A percentile compares a stretch with the other conserved stretches of the same genome.
Evolutionary conservation across 2,113 vertebrate genomes (phyloP).

Genomic region (Syngnathus typhle): DNA sequence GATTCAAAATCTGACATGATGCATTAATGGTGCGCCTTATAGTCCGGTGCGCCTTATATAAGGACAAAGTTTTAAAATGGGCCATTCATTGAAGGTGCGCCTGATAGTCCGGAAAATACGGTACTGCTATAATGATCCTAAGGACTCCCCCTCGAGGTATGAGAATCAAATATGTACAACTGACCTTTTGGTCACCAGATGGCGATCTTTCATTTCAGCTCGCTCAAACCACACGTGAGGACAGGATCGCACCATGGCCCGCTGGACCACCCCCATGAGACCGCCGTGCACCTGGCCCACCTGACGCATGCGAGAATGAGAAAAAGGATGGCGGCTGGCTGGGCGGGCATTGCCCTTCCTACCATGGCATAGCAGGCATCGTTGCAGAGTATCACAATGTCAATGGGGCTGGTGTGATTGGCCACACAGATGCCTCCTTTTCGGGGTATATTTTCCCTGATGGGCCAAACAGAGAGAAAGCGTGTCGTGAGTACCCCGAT

Average conservation of each 20-base stretch:
- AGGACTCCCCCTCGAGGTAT: too few relatives aligned
- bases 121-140: too few relatives aligned
- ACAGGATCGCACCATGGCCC: conserved; percentile 88
- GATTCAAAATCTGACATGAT: too few relatives aligned
- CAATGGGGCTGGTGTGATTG: conserved; percentile 93
- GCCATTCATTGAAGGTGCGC: too few relatives aligned
- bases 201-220: conserved; percentile 93
- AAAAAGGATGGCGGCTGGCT: too few relatives aligned
- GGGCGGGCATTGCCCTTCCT: conserved; percentile 6
- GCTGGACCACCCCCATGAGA: conserved; percentile 88
- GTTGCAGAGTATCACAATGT: conserved; percentile 89
- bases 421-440: conserved; percentile 97
- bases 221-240: conserved; percentile 98
- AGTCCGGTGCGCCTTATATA: too few relatives aligned
- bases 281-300: conserved; percentile 94
- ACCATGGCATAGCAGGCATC: conserved; percentile 97
- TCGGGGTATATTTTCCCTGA: conserved; percentile 86
- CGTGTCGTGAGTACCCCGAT: not conserved
- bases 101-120: too few relatives aligned
- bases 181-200: conserved; percentile 91
- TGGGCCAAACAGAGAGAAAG: not conserved
- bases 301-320: conserved; percentile 54
- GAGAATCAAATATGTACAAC: not conserved
- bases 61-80: too few relatives aligned
- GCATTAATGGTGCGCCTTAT: too few relatives aligned